Evolutionary conservation across 2,113 vertebrate genomes (phyloP).

Genomic region (Halichoeres trimaculatus): DNA sequence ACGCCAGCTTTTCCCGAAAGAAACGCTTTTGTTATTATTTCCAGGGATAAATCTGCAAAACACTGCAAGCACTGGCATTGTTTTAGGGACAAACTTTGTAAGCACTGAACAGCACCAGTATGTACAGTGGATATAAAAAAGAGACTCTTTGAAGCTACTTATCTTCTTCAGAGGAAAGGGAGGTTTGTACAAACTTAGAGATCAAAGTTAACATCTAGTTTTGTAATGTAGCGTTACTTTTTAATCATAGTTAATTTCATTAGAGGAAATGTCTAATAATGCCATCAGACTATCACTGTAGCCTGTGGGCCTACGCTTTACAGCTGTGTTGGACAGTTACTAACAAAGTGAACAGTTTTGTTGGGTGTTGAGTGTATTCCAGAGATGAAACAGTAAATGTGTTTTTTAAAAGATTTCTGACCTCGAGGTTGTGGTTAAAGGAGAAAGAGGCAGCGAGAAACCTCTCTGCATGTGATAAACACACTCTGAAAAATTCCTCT

Average conservation of each 20-base stretch:
- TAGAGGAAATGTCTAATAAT: background rate
- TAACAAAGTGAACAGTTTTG: background rate
- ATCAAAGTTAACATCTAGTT: conserved; percentile 22
- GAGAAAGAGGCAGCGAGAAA: background rate
- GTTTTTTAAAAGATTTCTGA: conserved; percentile 29
- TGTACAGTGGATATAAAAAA: conserved; percentile 8
- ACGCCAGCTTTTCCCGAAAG: conserved; percentile 39
- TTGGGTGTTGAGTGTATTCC: background rate
- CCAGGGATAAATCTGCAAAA: conserved; percentile 16
- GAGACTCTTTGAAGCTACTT: conserved; percentile 34
- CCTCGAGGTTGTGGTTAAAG: conserved; percentile 14
- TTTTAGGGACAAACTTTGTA: conserved; percentile 21
- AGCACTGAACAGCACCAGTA: background rate
- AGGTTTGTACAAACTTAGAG: conserved; percentile 18
- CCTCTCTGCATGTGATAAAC: conserved; percentile 11
- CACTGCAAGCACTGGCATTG: conserved; percentile 18
- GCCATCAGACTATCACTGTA: background rate
- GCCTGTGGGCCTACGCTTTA: background rate
- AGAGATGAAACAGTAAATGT: conserved; percentile 36
- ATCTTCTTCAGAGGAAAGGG: conserved; percentile 28
- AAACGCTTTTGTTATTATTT: conserved; percentile 38
- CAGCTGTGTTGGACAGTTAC: background rate
- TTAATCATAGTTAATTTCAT: background rate
- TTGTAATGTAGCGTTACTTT: conserved; percentile 12
- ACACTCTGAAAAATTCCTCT: background rate